Evolutionary conservation across 2,888 invertebrate species (phyloP), one percentile per base, ranked within the genome.

Genomic region (Fissipunctia ypsillon): DNA sequence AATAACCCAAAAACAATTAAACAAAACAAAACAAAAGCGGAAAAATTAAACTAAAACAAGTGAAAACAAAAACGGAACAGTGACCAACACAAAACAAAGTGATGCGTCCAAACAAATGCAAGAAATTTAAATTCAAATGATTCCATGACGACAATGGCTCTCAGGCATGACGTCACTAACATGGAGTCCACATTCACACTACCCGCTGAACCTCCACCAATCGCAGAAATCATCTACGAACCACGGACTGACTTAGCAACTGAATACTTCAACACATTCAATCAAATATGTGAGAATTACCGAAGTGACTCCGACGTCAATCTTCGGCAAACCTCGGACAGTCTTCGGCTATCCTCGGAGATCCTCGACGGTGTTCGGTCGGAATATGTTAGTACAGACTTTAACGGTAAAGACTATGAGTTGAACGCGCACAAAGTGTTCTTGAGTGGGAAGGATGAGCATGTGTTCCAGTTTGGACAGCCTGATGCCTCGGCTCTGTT

Each of bases 181-280:
- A 96, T 96, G 94, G 96, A 97, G 87, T 87, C 94, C 2, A 89
- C 84, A 78, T 96, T 96, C 94, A 41, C 60, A 16, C 96, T 94
- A 84, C 93, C 93, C 94, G 97, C 95, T 91, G 97, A 91, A 95
- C 97, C 96, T 89, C 97, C 94, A 91, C 97, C 93, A 93, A 96
- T 93, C 93, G 95, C 91, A 3, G 90, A 90, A 22, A 73, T 91
- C 73, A 88, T 89, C 52, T 95, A 95, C 84, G 94, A 95, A 76
- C 91, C 94, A 6, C 93, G 92, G 73, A 88, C 91, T 0, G 96
- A 96, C 83, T 79, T 96, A 43, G 96, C 96, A 0, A 87, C 91
- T 0, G 96, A 96, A 71, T 96, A 96, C 86, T 96, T 96, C 88
- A 96, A 96, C 81, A 95, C 96, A 0, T 96, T 96, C 90, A 95